These are phyloP conservation scores for Tetraodon nigroviridis DNA, from an alignment of 2,113 vertebrate species.

Conservation along the genomic window DNA sequence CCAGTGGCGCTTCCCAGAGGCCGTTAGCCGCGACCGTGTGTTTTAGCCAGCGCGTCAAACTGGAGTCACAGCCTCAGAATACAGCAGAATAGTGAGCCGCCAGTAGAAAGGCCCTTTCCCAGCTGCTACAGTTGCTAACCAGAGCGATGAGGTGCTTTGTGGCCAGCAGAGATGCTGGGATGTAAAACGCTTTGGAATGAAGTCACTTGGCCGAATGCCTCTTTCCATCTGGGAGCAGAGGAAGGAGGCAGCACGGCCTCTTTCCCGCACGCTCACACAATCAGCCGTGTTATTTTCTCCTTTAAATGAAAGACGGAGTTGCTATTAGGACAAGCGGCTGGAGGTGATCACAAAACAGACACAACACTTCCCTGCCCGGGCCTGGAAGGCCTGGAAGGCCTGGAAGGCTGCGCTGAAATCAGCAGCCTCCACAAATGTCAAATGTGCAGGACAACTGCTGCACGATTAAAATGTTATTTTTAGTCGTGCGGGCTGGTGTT, in stretches of 20 bases:
- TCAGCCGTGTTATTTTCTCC: conserved; percentile 26
- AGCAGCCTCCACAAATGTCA: too few species aligned
- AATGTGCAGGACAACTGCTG: too few species aligned
- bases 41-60: background rate
- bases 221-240: conserved; percentile 74
- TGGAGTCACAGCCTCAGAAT: background rate
- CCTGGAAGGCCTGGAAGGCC: conserved; percentile 3
- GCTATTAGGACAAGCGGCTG: conserved; percentile 47
- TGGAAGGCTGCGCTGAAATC: too few species aligned
- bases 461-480: too few species aligned
- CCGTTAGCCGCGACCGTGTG: background rate
- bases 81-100: background rate
- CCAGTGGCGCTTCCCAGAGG: background rate
- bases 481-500: too few species aligned
- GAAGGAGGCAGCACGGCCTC: conserved; percentile 54
- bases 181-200: conserved; percentile 67
- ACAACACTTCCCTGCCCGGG: conserved; percentile 8
- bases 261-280: conserved; percentile 38
- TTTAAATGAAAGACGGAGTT: conserved; percentile 21
- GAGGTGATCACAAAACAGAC: conserved; percentile 35
- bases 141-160: conserved; percentile 49
- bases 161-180: conserved; percentile 56
- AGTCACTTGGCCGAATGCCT: conserved; percentile 79
- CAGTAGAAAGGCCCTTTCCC: conserved; percentile 23
- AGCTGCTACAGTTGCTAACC: conserved; percentile 33